Evolutionary conservation across 2,888 invertebrate genomes (phyloP).

Genomic region (Drosophila mercatorum): DNA sequence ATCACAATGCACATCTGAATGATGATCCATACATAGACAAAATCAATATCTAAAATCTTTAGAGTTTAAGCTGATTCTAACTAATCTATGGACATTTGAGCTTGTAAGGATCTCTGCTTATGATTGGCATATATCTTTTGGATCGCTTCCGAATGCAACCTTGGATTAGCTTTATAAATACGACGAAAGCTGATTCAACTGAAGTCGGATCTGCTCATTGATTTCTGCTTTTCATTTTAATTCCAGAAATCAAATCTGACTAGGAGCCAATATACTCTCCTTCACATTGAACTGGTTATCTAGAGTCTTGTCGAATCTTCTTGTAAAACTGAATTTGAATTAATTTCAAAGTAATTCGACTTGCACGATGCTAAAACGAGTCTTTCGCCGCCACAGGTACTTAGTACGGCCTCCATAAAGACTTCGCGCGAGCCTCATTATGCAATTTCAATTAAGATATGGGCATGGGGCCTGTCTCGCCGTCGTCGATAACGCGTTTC

Average conservation of each 20-base stretch:
- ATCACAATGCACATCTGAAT: neutral
- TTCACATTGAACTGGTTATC: neutral
- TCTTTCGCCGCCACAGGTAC: neutral
- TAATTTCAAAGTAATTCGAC: slow-evolving; percentile 16
- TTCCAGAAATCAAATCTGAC: neutral
- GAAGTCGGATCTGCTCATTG: too few relatives aligned
- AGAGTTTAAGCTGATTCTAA: too few relatives aligned
- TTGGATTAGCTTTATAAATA: too few relatives aligned
- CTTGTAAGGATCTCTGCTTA: neutral
- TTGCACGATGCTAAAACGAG: slow-evolving; percentile 1
- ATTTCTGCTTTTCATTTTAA: neutral
- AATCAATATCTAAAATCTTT: neutral
- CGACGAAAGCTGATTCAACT: too few relatives aligned
- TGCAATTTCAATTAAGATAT: slow-evolving; percentile 51
- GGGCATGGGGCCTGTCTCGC: slow-evolving; percentile 10
- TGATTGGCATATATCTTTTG: too few relatives aligned
- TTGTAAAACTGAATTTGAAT: slow-evolving; percentile 5
- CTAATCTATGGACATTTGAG: too few relatives aligned
- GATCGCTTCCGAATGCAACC: too few relatives aligned
- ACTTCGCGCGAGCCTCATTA: slow-evolving; percentile 23
- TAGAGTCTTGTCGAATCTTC: neutral
- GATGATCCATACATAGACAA: neutral
- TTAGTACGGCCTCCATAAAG: slow-evolving; percentile 4
- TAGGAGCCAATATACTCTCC: neutral
- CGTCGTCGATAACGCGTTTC: slow-evolving; percentile 8